Evolutionary conservation across 2,888 invertebrate genomes (phyloP), one percentile per base, ranked within the genome.

Genomic region (Eubasilissa splendida): DNA sequence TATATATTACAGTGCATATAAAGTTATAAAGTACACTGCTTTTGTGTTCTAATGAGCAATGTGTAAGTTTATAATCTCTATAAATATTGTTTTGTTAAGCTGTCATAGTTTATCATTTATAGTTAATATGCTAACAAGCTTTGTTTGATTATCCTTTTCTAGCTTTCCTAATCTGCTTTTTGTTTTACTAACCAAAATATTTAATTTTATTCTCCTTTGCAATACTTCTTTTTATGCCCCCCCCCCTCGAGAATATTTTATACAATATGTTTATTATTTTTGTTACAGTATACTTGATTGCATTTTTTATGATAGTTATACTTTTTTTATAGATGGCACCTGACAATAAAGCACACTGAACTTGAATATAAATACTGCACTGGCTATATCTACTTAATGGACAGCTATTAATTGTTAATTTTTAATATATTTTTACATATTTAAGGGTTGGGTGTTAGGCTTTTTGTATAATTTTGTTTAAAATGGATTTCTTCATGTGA

Each of bases 361-460:
- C 52, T 22, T 73, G 73, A 56, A 33, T 73, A 14, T n/a, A 52
- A 52, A 22, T 52, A 22, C 70, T 10, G 70, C 70, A 70, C 70
- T 14, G 9, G 31, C 52, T 70, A 22, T 70, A 53, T 70, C 54
- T 54, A 73, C 70, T 73, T 56, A 31, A 56, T 73, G 54, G 73
- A 56, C 73, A 56, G 73, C 31, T 70, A 70, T 70, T 53, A 53
- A n/a, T 70, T 22, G n/a, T 73, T 58, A 53, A 14, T 71, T 53
- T 50, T 11, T n/a, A 58, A 56, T 73, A n/a, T 76, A 87, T 88
- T 42, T 91, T 84, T 14, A 14, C 14, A 53, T 66, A 14, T 52
- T 70, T 70, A 70, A 22, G 70, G 70, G 53, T 31, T 52, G 70
- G 70, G 11, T 70, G 52, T 70, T 53, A 53, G n/a, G 52, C 52